These are phyloP conservation scores for Heteractis magnifica DNA, from an alignment of 92 coral and sea anemone genomes.

Conservation along the genomic window DNA sequence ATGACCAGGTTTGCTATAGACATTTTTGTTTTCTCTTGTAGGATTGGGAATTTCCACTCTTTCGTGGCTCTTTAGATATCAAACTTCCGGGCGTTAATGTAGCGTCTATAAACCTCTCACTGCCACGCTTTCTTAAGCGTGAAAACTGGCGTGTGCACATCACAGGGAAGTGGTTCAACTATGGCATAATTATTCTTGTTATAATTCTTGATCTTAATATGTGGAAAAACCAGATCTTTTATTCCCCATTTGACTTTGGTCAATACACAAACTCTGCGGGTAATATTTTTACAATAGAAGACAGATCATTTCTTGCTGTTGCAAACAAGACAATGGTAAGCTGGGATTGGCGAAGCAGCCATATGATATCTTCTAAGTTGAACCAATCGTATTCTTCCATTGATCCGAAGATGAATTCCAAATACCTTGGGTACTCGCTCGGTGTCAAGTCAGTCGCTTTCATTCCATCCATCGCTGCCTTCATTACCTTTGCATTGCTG, in stretches of 20 bases:
- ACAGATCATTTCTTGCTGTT: slow-evolving; percentile 56
- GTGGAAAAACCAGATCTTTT: slow-evolving; percentile 99
- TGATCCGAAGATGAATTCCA: slow-evolving; percentile 91
- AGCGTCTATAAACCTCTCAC: slow-evolving; percentile 63
- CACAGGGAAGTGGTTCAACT: slow-evolving; percentile 98
- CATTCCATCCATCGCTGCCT: slow-evolving; percentile 80
- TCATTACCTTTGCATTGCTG: slow-evolving; percentile 74
- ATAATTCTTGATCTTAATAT: slow-evolving; percentile 93
- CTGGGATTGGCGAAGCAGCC: slow-evolving; percentile 69
- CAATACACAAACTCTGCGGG: slow-evolving; percentile 76
- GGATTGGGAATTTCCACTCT: slow-evolving; percentile 99
- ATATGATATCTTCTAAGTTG: slow-evolving; percentile 51
- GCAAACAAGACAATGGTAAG: slow-evolving; percentile 86
- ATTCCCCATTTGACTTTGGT: slow-evolving; percentile 85
- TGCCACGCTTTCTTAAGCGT: slow-evolving; percentile 79
- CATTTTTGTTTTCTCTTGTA: slow-evolving; percentile 7
- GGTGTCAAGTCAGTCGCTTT: slow-evolving; percentile 84
- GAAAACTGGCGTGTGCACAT: slow-evolving; percentile 93
- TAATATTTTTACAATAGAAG: slow-evolving; percentile 66
- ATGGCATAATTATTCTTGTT: slow-evolving; percentile 90
- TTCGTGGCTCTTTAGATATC: slow-evolving; percentile 85
- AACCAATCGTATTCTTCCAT: slow-evolving; percentile 56
- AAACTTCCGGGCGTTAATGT: slow-evolving; percentile 95
- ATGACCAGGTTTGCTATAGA: too few relatives aligned
- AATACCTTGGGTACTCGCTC: slow-evolving; percentile 66